phyloP scores from a whole-genome alignment of 2,797 vertebrate genomes.

The Lacerta bilineata region DNA sequence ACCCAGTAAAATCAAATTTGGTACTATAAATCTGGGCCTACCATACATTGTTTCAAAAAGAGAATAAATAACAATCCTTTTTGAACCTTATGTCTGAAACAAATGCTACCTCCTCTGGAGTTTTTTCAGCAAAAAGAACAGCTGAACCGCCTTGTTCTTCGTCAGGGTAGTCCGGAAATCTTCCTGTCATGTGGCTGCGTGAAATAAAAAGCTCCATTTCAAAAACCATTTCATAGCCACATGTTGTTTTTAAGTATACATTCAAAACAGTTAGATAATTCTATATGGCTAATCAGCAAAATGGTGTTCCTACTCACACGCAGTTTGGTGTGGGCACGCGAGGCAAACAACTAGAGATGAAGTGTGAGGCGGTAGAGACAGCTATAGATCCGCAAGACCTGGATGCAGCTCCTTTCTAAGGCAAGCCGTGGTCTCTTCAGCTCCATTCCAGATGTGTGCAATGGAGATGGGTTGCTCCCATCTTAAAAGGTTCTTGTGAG shows the following conservation, averaged over 20 bases:
- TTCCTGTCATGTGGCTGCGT: constrained; percentile 83
- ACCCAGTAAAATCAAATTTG: no score
- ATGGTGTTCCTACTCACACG: background rate
- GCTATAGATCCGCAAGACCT: background rate
- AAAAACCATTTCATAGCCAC: background rate
- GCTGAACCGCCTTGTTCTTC: constrained; percentile 84
- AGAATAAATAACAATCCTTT: background rate
- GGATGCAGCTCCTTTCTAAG: background rate
- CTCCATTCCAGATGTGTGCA: background rate
- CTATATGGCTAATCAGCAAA: background rate
- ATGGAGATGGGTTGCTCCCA: background rate
- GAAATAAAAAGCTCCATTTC: background rate
- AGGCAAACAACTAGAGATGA: background rate
- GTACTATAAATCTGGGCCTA: background rate
- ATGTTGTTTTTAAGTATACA: background rate
- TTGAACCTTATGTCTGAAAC: background rate
- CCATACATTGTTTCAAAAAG: no score
- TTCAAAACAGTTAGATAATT: background rate
- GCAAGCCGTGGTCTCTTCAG: background rate
- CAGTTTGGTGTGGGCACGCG: no score
- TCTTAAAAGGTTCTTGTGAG: background rate
- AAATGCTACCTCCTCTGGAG: constrained; percentile 84
- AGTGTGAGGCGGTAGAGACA: background rate
- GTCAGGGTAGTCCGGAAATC: constrained; percentile 85
- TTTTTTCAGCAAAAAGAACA: constrained; percentile 84